Evolutionary conservation across 2,888 invertebrate species (phyloP), one percentile per base, ranked within the genome.

Genomic region (Choreutis nemorana): DNA sequence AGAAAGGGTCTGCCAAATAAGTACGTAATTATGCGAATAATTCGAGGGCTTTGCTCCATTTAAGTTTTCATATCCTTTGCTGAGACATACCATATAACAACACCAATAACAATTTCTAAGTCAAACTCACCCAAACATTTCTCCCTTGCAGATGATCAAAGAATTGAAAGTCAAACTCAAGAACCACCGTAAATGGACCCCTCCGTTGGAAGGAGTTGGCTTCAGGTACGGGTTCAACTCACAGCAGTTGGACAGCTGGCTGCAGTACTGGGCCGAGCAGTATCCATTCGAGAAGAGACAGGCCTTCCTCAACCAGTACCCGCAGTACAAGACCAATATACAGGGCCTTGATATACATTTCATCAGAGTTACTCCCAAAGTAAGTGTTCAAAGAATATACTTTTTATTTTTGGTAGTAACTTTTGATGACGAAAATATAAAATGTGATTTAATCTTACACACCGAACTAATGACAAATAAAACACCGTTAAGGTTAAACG

Each of bases 201-300:
- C 79, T 3, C 86, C 90, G 0, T 59, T 90, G n/a, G 87, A 90
- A 61, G 86, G 83, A 11, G 71, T 81, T 0, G 83, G 75, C 1
- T 94, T 94, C 60, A 81, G 87, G 41, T 95, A 94, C 53, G 96
- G 96, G 1, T 87, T 94, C 55, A 90, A 91, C 51, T 72, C 85
- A 0, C 81, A 84, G 1, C 83, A 85, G 32, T 53, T 93, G 11
- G 67, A 82, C 25, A 66, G 77, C 23, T 80, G 93, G 44, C 47
- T 90, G 1, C 73, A 84, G 6, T 89, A 91, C 62, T 97, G 97
- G 97, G 80, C 79, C 2, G 83, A 85, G 2, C 78, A 84, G 20
- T 94, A 90, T 55, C 81, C 90, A 42, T 64, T 80, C 35, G 62
- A 50, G 15, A 81, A 85, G 35, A 78, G 89, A 3, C 87, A 90